phyloP scores from a whole-genome alignment of 2,113 vertebrate genomes.

The Tetrao urogallus region DNA sequence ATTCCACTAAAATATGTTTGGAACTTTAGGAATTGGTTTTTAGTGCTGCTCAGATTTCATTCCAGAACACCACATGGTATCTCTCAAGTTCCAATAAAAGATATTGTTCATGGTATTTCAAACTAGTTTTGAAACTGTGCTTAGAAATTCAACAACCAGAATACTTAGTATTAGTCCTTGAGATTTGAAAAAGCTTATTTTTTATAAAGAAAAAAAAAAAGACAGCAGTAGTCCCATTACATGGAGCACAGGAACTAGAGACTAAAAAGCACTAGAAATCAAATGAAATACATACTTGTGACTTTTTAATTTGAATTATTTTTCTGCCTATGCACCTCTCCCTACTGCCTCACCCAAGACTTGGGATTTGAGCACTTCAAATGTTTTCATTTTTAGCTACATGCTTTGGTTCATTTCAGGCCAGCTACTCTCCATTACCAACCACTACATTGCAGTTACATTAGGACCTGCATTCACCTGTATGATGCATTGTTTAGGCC shows the following conservation, averaged over 20 bases:
- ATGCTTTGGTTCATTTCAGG: not conserved
- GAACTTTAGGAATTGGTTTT: not conserved
- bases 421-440: not conserved
- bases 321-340: not conserved
- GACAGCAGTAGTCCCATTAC: not conserved
- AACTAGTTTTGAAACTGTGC: not conserved
- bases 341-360: not conserved
- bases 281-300: not conserved
- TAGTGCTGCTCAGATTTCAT: not conserved
- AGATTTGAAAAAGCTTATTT: not conserved
- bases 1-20: not conserved
- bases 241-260: not conserved
- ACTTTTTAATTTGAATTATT: not conserved
- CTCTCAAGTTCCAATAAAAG: not conserved
- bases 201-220: not conserved
- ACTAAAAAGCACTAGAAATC: not conserved
- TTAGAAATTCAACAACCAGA: not conserved
- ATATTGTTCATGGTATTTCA: not conserved
- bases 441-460: not conserved
- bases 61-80: not conserved
- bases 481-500: not conserved
- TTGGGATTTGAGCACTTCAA: not conserved
- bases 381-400: not conserved
- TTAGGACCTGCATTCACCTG: not conserved
- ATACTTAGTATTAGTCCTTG: not conserved